Evolutionary conservation across 1,140 invertebrate genomes (phyloP), one percentile per base, ranked within the genome.

Genomic region (Agrilus planipennis): DNA sequence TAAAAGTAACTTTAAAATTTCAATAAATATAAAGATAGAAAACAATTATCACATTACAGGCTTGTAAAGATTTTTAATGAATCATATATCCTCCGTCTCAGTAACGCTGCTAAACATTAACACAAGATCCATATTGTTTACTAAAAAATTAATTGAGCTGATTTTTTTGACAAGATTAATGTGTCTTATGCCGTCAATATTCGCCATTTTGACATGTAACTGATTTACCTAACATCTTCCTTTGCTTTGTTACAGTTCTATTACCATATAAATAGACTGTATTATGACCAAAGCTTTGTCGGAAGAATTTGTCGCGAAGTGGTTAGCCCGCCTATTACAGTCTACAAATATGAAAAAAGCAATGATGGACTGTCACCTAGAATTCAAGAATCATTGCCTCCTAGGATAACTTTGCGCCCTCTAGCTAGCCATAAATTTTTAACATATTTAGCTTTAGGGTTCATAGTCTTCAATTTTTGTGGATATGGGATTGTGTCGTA

Each of bases 181-280:
- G n/a, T n/a, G n/a, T n/a, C n/a, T n/a, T n/a, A n/a, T n/a, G n/a
- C n/a, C n/a, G n/a, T n/a, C n/a, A n/a, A n/a, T n/a, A n/a, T n/a
- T n/a, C n/a, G n/a, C n/a, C n/a, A n/a, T n/a, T n/a, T n/a, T n/a
- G n/a, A n/a, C n/a, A n/a, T n/a, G n/a, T n/a, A n/a, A n/a, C n/a
- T n/a, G n/a, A n/a, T n/a, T n/a, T n/a, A n/a, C n/a, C n/a, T n/a
- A n/a, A n/a, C n/a, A n/a, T n/a, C n/a, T n/a, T n/a, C n/a, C n/a
- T n/a, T n/a, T n/a, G n/a, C n/a, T n/a, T n/a, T n/a, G 56, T 71
- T 73, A 45, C 57, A 87, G 81, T 85, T 81, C 63, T 63, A 64
- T 37, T 45, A 58, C 6, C 65, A 77, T 37, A 73, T 88, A 44
- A 51, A 60, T 14, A 52, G 58, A n/a, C 49, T 73, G 2, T 88